Percentiles rank a stretch among this genome's conserved stretches.
Conservation (phyloP, 1,140 invertebrate genomes). For the Diplogasteroides magnus region DNA sequence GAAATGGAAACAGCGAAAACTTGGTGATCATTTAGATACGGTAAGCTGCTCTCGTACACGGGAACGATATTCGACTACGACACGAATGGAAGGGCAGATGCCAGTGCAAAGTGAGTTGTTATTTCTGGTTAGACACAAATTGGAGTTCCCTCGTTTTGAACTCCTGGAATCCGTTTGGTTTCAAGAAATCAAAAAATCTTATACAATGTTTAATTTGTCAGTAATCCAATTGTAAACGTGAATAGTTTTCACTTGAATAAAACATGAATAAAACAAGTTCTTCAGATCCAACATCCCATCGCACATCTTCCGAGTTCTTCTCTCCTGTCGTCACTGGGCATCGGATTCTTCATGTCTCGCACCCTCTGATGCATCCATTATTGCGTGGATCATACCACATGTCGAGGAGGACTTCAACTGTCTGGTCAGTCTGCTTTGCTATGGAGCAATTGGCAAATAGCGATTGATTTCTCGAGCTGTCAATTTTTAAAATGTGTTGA, state of each 20-base stretch:
- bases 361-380: not conserved
- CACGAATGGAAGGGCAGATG: not conserved
- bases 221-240: too few species aligned
- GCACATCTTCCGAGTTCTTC: not conserved
- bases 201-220: too few species aligned
- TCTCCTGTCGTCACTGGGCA: not conserved
- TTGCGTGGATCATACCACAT: not conserved
- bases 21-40: constrained; percentile 1
- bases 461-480: too few species aligned
- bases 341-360: not conserved
- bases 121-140: too few species aligned
- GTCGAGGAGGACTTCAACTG: not conserved
- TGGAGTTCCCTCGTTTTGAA: too few species aligned
- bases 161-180: too few species aligned
- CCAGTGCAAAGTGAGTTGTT: not conserved
- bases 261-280: not conserved
- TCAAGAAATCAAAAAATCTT: too few species aligned
- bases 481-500: too few species aligned
- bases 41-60: not conserved
- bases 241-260: too few species aligned
- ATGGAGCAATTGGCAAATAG: too few species aligned
- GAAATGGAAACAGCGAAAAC: too few species aligned
- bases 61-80: not conserved
- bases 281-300: not conserved
- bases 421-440: too few species aligned